Percentiles rank a stretch among this genome's conserved stretches.
These are phyloP conservation scores for fruit fly (Drosophila melanogaster) DNA, from an alignment of 1,140 invertebrate genomes.

Conservation along the genomic window DNA sequence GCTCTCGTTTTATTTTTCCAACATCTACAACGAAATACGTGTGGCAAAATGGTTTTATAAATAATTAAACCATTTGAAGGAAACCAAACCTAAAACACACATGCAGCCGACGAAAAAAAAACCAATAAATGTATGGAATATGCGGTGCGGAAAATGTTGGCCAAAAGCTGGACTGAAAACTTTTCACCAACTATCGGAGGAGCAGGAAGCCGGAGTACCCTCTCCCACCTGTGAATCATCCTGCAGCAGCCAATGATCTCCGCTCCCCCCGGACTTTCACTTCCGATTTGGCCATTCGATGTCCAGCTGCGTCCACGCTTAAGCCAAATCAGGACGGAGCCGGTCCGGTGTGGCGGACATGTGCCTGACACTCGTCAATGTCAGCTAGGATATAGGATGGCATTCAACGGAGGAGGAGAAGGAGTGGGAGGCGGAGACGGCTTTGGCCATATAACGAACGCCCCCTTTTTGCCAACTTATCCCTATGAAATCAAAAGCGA, in stretches of 20 bases:
- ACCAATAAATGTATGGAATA: slow-evolving; percentile 14
- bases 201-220: neutral
- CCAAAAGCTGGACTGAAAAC: slow-evolving; percentile 26
- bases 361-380: slow-evolving; percentile 53
- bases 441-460: neutral
- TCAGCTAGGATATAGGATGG: slow-evolving; percentile 40
- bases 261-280: slow-evolving; percentile 8
- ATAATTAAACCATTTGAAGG: slow-evolving; percentile 3
- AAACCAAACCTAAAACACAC: slow-evolving; percentile 12
- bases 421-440: too few relatives aligned
- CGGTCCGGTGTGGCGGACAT: slow-evolving; percentile 46
- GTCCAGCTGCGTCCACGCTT: slow-evolving; percentile 53
- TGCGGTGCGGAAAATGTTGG: slow-evolving; percentile 1
- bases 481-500: slow-evolving; percentile 44
- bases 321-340: slow-evolving; percentile 36
- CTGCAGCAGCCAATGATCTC: slow-evolving; percentile 23
- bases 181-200: slow-evolving; percentile 30
- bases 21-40: neutral
- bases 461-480: slow-evolving; percentile 1
- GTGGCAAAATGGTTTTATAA: slow-evolving; percentile 6
- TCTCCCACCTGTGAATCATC: slow-evolving; percentile 29
- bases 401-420: neutral
- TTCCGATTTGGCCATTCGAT: slow-evolving; percentile 39
- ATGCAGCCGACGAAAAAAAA: neutral
- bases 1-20: neutral